These are phyloP conservation scores for Noctua fimbriata DNA, from an alignment of 2,888 invertebrate species.

Conservation along the genomic window DNA sequence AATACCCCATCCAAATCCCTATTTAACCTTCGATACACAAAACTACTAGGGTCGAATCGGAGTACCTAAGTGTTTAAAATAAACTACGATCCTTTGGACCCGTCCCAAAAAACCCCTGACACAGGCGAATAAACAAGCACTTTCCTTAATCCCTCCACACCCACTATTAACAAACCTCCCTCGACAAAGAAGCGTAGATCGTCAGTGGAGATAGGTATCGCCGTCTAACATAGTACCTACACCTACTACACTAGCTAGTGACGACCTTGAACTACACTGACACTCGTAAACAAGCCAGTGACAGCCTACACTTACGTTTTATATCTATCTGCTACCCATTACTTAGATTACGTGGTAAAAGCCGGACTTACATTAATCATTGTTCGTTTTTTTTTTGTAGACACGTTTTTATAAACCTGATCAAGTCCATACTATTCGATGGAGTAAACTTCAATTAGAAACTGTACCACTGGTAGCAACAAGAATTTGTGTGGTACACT, in stretches of 20 bases:
- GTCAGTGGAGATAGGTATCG: constrained; percentile 17
- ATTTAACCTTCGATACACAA: background rate
- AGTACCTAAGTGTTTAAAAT: background rate
- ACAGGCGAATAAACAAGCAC: constrained; percentile 9
- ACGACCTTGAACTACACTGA: constrained; percentile 61
- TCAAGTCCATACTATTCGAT: background rate
- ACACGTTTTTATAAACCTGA: constrained; percentile 1
- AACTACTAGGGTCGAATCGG: background rate
- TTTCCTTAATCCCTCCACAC: constrained; percentile 17
- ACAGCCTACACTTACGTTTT: constrained; percentile 39
- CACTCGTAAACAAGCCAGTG: constrained; percentile 63
- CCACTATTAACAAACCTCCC: background rate
- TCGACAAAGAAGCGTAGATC: constrained; percentile 2
- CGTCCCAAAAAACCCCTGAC: constrained; percentile 2
- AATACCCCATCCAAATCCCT: background rate
- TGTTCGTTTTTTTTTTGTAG: constrained; percentile 1
- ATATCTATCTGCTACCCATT: constrained; percentile 32
- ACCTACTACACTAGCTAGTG: constrained; percentile 14
- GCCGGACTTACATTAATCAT: constrained; percentile 25
- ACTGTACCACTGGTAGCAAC: background rate
- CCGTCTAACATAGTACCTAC: constrained; percentile 17
- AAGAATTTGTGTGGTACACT: no score
- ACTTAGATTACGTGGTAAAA: constrained; percentile 54
- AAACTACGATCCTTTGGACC: background rate
- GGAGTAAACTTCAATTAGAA: background rate